Percentiles rank a stretch among this genome's conserved stretches.
These are phyloP conservation scores for Chloropsis hardwickii DNA, from an alignment of 2,113 vertebrate species.

Conservation along the genomic window DNA sequence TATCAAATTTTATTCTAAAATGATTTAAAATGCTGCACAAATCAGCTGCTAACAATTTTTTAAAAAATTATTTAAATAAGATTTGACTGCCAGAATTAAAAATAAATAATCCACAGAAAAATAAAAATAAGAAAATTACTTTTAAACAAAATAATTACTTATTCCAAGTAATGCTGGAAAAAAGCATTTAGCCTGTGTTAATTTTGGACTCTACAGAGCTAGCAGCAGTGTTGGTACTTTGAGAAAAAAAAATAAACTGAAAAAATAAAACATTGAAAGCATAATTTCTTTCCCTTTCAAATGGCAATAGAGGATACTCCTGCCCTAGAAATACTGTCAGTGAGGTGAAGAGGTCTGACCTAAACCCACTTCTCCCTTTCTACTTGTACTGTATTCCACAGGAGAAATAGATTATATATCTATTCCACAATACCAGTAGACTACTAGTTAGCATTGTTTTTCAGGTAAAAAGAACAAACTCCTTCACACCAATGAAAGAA, in stretches of 20 bases:
- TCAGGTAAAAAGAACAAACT: not conserved
- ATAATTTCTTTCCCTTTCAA: not conserved
- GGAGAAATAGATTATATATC: not conserved
- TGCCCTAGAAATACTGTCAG: not conserved
- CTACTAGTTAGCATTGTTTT: not conserved
- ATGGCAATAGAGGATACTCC: not conserved
- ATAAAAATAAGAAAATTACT: fast-evolving
- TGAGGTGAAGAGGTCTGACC: not conserved
- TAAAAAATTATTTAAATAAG: not conserved
- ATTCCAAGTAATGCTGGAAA: not conserved
- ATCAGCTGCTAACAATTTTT: not conserved
- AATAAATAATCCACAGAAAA: not conserved
- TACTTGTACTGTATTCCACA: not conserved
- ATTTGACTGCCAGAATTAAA: not conserved
- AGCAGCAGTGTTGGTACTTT: not conserved
- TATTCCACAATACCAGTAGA: not conserved
- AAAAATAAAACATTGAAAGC: not conserved
- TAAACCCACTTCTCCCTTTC: not conserved
- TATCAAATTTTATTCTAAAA: not conserved
- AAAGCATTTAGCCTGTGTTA: fast-evolving
- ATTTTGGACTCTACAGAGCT: not conserved
- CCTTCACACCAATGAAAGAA: not conserved
- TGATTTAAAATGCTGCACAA: not conserved
- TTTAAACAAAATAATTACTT: not conserved
- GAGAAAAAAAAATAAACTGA: not conserved